Base-by-base conservation (phyloP, 2,113 vertebrate species). In the Epinephelus moara region DNA sequence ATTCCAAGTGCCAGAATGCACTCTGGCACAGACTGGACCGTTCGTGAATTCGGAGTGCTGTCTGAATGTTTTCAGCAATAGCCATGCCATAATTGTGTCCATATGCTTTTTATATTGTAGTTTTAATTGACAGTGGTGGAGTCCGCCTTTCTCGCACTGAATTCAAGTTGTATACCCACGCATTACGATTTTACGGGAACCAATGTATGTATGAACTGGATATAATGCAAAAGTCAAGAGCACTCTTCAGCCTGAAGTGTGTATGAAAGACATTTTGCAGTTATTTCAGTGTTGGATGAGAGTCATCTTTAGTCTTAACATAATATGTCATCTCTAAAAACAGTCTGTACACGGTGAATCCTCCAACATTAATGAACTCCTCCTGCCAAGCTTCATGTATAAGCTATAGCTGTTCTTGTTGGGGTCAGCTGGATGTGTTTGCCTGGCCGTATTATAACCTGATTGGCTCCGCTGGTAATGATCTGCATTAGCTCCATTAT, bases 401-500 rank as follows among this genome's bases (percentile, higher is more conserved):
- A 60, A 78, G 17, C 33, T 62, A 27, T 57, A 67, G 57, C 74
- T 68, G 14, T 89, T 91, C 75, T 75, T 85, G 81, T 85, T 61
- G 56, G 64, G 66, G 75, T 92, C 82, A 78, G 76, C 86, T 82
- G 67, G 61, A 84, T 72, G 78, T 93, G 92, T 95, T 92, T 91
- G 82, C 63, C 61, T 78, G 80, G 88, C 76, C 87, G 94, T 92
- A 96, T 94, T 94, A 93, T 95, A 96, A 95, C 96, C 94, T 91
- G 95, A 96, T 96, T 97, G 95, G 90, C 91, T 94, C 40, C 19
- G 47, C 12, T 92, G 89, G 93, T 96, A 97, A 97, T 96, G 93
- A 96, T 97, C 96, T 96, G 94, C 96, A 96, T 97, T 96, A 96
- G 94, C 92, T 95, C 95, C 95, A 95, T 97, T 97, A 96, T 90